Evolutionary conservation across 2,797 vertebrate species (phyloP).

Genomic region (Podarcis lilfordi): DNA sequence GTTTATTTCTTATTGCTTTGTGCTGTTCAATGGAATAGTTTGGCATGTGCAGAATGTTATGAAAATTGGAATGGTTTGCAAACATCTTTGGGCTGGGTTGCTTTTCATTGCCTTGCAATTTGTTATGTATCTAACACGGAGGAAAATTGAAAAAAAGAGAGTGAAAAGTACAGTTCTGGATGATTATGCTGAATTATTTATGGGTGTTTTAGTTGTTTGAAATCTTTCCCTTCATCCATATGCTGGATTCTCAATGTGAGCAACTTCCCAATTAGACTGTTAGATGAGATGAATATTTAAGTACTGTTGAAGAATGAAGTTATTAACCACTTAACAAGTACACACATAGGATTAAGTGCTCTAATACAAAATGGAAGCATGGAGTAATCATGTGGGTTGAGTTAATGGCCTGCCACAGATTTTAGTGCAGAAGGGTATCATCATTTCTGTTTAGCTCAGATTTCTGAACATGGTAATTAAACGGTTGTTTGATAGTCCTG

Average conservation of each 20-base stretch:
- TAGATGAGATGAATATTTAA: conserved; percentile 26
- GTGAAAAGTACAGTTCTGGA: not conserved
- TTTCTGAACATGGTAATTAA: not conserved
- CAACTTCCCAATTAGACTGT: conserved; percentile 19
- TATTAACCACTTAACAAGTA: conserved; percentile 22
- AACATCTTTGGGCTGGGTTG: conserved; percentile 26
- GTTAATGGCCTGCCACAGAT: not conserved
- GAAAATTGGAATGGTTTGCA: conserved; percentile 39
- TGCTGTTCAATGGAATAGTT: conserved; percentile 31
- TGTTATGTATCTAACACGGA: conserved; percentile 8
- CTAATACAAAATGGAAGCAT: conserved; percentile 15
- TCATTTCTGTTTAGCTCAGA: conserved; percentile 3
- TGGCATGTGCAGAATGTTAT: conserved; percentile 7
- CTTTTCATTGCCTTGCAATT: conserved; percentile 27
- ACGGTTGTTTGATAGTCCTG: not conserved
- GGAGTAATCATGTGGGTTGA: not conserved
- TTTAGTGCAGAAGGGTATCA: not conserved
- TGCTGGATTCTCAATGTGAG: conserved; percentile 15
- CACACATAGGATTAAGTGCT: not conserved
- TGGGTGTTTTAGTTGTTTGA: conserved; percentile 31
- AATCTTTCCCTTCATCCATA: not conserved
- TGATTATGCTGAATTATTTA: conserved; percentile 24
- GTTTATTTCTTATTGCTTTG: conserved; percentile 29
- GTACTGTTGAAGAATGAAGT: conserved; percentile 17
- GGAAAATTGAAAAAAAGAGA: not conserved